These are phyloP conservation scores for Dinocampus coccinellae DNA, from an alignment of 2,888 invertebrate species.

Conservation along the genomic window DNA sequence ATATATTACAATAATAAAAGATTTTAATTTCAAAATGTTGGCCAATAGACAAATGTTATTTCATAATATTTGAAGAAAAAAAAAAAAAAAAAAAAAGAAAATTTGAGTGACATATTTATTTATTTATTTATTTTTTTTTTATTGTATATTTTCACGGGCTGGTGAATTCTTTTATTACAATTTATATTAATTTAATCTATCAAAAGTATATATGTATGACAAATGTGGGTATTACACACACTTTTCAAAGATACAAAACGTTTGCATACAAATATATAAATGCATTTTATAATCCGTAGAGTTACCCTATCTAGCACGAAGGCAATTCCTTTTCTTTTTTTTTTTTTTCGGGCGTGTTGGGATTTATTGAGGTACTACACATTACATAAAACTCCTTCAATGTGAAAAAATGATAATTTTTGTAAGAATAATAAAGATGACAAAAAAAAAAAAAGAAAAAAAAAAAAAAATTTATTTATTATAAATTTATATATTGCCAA, in stretches of 20 bases:
- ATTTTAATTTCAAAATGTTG: constrained; percentile 21
- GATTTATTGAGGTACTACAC: neutral
- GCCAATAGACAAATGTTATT: constrained; percentile 39
- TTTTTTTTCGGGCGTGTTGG: neutral
- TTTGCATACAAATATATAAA: neutral
- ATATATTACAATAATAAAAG: neutral
- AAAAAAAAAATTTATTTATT: no score
- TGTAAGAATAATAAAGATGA: no score
- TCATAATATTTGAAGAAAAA: neutral
- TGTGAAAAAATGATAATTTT: neutral
- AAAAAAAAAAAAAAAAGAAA: no score
- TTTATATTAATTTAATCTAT: constrained; percentile 63
- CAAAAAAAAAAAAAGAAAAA: no score
- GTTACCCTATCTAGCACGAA: neutral
- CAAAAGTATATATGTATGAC: constrained; percentile 54
- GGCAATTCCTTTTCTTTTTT: neutral
- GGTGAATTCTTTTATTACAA: constrained; percentile 63
- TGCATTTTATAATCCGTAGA: neutral
- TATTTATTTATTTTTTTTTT: neutral
- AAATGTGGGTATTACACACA: constrained; percentile 45
- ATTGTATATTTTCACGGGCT: constrained; percentile 59
- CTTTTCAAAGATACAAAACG: neutral
- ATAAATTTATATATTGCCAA: no score
- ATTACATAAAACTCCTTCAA: neutral
- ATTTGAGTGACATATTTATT: no score